Conservation (phyloP, 2,888 invertebrate genomes). For the Odontocolon sp. region DNA sequence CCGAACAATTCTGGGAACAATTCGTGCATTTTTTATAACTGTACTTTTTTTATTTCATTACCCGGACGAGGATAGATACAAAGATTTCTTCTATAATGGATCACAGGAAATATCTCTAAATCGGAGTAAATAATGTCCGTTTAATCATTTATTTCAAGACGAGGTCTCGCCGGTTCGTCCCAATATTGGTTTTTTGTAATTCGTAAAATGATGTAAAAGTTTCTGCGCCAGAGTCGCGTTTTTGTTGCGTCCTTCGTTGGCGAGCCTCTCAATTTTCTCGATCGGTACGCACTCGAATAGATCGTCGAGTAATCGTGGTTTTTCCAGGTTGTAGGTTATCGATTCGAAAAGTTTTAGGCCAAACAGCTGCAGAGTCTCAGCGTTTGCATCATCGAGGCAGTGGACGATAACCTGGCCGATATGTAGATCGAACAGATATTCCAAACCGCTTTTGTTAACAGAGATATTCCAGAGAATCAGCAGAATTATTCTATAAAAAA, state of each 20-base stretch:
- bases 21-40: too few species aligned
- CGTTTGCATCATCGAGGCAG: slow-evolving; percentile 64
- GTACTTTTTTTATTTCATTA: too few species aligned
- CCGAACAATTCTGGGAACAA: not conserved
- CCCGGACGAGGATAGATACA: too few species aligned
- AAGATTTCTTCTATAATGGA: too few species aligned
- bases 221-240: slow-evolving; percentile 64
- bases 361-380: slow-evolving; percentile 65
- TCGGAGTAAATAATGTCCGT: too few species aligned
- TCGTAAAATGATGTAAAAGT: slow-evolving; percentile 54
- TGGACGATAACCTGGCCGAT: slow-evolving; percentile 65
- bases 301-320: slow-evolving; percentile 52
- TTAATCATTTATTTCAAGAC: not conserved
- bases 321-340: slow-evolving; percentile 68
- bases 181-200: not conserved
- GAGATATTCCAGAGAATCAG: slow-evolving; percentile 79
- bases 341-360: slow-evolving; percentile 70
- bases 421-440: slow-evolving; percentile 67
- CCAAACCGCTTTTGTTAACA: slow-evolving; percentile 76
- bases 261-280: slow-evolving; percentile 66
- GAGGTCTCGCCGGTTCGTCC: not conserved
- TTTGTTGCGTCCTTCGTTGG: slow-evolving; percentile 47
- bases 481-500: slow-evolving; percentile 73
- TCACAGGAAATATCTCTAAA: too few species aligned
- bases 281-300: slow-evolving; percentile 57